Evolutionary conservation across 2,888 invertebrate genomes (phyloP).

Genomic region (Poecilus cupreus): DNA sequence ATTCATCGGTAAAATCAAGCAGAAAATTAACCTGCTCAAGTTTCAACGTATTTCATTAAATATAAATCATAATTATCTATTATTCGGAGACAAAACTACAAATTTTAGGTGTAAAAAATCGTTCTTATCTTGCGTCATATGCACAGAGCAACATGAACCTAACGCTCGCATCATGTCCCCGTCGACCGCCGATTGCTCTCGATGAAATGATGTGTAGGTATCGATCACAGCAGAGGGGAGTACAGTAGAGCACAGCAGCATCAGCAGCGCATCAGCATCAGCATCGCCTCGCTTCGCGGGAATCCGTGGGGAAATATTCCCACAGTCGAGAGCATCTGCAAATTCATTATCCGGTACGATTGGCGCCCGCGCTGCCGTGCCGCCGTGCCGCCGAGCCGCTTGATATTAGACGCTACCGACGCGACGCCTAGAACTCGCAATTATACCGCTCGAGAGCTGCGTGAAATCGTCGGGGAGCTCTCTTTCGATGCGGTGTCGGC

Average conservation of each 20-base stretch:
- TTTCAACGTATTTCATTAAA: no score
- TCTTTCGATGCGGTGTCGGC: neutral
- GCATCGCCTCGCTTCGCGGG: neutral
- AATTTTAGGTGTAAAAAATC: no score
- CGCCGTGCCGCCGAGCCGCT: no score
- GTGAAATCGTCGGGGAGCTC: neutral
- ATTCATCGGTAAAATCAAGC: no score
- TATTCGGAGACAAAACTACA: no score
- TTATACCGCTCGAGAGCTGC: conserved; percentile 34
- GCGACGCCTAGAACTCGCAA: conserved; percentile 18
- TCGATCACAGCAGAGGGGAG: conserved; percentile 3
- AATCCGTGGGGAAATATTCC: conserved; percentile 35
- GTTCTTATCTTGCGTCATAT: no score
- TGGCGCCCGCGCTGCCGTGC: conserved; percentile 23
- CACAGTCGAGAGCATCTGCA: conserved; percentile 41
- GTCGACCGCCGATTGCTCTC: no score
- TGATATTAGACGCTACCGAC: conserved; percentile 31
- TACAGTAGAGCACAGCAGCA: neutral
- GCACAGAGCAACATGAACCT: no score
- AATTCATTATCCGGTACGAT: conserved; percentile 38
- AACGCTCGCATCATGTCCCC: no score
- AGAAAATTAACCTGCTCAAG: no score
- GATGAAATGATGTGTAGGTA: conserved; percentile 27
- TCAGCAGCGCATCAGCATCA: neutral
- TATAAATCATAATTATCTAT: no score